Evolutionary conservation across 2,797 vertebrate genomes (phyloP), one percentile per base, ranked within the genome.

Genomic region (Cottoperca gobio): DNA sequence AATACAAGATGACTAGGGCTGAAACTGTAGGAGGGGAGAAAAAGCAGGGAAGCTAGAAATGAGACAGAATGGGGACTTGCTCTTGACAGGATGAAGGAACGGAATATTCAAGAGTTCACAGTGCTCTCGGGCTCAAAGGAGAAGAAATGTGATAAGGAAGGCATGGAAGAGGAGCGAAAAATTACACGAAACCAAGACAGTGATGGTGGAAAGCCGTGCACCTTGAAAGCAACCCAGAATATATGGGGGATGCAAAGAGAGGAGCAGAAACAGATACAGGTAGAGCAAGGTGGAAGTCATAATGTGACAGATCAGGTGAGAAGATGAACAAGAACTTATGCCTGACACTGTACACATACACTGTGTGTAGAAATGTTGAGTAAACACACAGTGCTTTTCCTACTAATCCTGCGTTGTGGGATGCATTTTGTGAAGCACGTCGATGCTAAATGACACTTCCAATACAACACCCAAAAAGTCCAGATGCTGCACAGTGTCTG

Each of bases 41-140:
- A 81, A 79, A 67, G 17, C 28, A 62, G 7, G 21, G 28, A 78
- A 84, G 70, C 76, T 74, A n/a, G 55, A 79, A 67, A 84, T 64
- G 67, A 81, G 89, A 93, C 87, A 90, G 89, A 93, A 90, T 90
- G 86, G 73, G 90, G 89, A 78, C 84, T 67, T 77, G 57, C 49
- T 77, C 64, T 72, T 90, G 91, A 92, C 86, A 84, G 78, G 64
- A 79, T 48, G 37, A 65, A 78, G 49, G 52, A 79, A 74, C 86
- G 53, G 88, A 85, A 89, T 83, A 81, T 81, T 83, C 74, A 78
- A 69, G 55, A 76, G 83, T 81, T 81, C 79, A 70, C 50, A 79
- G 59, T 49, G 73, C 80, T 84, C 64, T n/a, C 1, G 2, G 75
- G 76, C 77, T 87, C 65, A 78, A 79, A 83, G 53, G 23, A 72